These are phyloP conservation scores for Andrena hattorfiana DNA, from an alignment of 2,888 invertebrate genomes.

Conservation along the genomic window DNA sequence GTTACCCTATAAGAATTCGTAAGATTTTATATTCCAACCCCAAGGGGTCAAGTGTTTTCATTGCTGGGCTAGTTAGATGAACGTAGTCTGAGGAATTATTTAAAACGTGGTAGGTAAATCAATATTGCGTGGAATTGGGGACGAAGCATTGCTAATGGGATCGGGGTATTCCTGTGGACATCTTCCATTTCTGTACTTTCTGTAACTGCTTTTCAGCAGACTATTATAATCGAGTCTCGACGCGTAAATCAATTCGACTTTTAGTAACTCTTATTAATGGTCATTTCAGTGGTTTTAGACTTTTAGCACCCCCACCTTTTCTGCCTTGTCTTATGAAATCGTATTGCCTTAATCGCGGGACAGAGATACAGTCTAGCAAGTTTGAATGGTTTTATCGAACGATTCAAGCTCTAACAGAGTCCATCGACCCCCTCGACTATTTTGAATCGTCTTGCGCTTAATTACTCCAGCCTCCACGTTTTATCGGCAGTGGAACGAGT, in stretches of 20 bases:
- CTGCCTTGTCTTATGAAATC: not conserved
- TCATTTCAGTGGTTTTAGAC: not conserved
- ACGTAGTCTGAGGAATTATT: too few relatives aligned
- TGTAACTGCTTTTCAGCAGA: not conserved
- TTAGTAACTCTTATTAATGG: conserved; percentile 9
- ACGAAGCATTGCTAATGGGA: too few relatives aligned
- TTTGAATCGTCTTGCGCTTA: not conserved
- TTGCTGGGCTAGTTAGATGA: too few relatives aligned
- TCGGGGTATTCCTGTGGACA: too few relatives aligned
- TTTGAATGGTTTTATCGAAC: not conserved
- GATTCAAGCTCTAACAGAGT: not conserved
- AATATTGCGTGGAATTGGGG: too few relatives aligned
- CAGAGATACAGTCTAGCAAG: not conserved
- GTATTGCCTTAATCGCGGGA: conserved; percentile 3
- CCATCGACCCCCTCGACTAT: too few relatives aligned
- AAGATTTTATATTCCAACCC: too few relatives aligned
- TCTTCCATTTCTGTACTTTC: not conserved
- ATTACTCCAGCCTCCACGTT: conserved; percentile 28
- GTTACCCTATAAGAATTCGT: too few relatives aligned
- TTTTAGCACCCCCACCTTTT: not conserved
- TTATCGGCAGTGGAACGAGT: conserved; percentile 32
- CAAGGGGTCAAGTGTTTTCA: too few relatives aligned
- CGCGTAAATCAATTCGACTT: conserved; percentile 24
- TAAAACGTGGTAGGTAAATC: too few relatives aligned
- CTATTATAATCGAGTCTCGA: not conserved